phyloP scores from a whole-genome alignment of 23 tunicate species.

The Aplidium turbinatum region DNA sequence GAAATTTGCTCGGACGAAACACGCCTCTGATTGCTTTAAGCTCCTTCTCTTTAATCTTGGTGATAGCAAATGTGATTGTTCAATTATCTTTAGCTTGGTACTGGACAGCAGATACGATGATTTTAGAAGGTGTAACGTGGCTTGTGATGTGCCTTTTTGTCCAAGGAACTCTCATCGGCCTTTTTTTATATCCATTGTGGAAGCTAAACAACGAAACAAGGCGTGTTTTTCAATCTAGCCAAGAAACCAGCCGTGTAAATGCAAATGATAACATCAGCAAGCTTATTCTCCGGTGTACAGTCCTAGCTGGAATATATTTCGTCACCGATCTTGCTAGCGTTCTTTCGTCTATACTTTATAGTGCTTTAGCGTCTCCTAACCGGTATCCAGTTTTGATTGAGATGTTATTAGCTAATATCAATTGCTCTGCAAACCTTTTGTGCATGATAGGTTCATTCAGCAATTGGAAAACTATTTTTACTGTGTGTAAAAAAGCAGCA shows the following conservation, averaged over 20 bases:
- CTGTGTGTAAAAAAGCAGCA: slow-evolving; percentile 30
- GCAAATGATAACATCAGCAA: slow-evolving; percentile 19
- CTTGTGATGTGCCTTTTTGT: slow-evolving; percentile 49
- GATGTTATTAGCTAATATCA: slow-evolving; percentile 17
- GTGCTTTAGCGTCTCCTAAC: background rate
- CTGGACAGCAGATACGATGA: slow-evolving; percentile 16
- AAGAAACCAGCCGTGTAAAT: slow-evolving; percentile 20
- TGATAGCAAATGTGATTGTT: slow-evolving; percentile 14
- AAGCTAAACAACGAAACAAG: slow-evolving; percentile 23
- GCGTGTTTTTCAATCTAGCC: background rate
- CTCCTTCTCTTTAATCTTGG: slow-evolving; percentile 29
- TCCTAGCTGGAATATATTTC: slow-evolving; percentile 38
- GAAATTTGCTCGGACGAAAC: slow-evolving; percentile 38
- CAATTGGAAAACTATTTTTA: slow-evolving; percentile 28
- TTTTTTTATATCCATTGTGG: slow-evolving; percentile 65
- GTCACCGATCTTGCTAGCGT: slow-evolving; percentile 36
- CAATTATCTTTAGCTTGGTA: slow-evolving; percentile 43
- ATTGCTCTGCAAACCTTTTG: slow-evolving; percentile 9
- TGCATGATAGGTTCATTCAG: slow-evolving; percentile 40
- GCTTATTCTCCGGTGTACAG: slow-evolving; percentile 39
- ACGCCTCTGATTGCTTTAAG: slow-evolving; percentile 24
- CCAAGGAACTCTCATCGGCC: slow-evolving; percentile 44
- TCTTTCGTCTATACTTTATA: background rate
- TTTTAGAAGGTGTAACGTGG: slow-evolving; percentile 59
- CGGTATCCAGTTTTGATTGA: background rate